Evolutionary conservation across 2,888 invertebrate genomes (phyloP).

Genomic region (Osmoderma eremita): DNA sequence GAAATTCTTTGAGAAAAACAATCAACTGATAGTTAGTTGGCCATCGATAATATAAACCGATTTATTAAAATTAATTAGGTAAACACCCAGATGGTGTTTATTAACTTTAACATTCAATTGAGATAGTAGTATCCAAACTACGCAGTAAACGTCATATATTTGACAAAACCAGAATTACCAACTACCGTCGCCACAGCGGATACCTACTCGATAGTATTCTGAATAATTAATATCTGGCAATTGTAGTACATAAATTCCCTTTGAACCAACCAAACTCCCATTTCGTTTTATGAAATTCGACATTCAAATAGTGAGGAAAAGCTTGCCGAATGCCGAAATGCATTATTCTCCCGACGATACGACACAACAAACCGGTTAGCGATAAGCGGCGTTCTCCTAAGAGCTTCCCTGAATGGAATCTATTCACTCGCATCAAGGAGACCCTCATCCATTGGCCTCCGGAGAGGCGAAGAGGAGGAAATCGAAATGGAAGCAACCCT

Average conservation of each 20-base stretch:
- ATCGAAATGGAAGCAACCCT: slow-evolving; percentile 29
- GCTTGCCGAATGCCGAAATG: slow-evolving; percentile 14
- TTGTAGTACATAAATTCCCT: not conserved
- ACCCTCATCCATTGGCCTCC: slow-evolving; percentile 24
- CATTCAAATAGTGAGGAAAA: slow-evolving; percentile 9
- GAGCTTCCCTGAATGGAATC: slow-evolving; percentile 27
- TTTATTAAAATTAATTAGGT: no score
- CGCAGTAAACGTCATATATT: no score
- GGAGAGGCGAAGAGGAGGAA: slow-evolving; percentile 16
- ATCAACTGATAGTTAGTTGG: no score
- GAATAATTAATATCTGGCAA: slow-evolving; percentile 8
- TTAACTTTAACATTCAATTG: no score
- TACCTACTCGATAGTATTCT: not conserved
- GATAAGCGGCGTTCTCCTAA: slow-evolving; percentile 21
- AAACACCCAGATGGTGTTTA: no score
- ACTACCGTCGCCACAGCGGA: not conserved
- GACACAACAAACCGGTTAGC: slow-evolving; percentile 29
- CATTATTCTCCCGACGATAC: slow-evolving; percentile 20
- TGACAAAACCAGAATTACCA: not conserved
- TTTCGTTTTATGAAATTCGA: not conserved
- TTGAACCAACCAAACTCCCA: not conserved
- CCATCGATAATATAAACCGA: no score
- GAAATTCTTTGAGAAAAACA: no score
- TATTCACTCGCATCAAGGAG: slow-evolving; percentile 27
- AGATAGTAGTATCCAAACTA: no score